Evolutionary conservation across 2,113 vertebrate species (phyloP).

Genomic region (Martes martes): DNA sequence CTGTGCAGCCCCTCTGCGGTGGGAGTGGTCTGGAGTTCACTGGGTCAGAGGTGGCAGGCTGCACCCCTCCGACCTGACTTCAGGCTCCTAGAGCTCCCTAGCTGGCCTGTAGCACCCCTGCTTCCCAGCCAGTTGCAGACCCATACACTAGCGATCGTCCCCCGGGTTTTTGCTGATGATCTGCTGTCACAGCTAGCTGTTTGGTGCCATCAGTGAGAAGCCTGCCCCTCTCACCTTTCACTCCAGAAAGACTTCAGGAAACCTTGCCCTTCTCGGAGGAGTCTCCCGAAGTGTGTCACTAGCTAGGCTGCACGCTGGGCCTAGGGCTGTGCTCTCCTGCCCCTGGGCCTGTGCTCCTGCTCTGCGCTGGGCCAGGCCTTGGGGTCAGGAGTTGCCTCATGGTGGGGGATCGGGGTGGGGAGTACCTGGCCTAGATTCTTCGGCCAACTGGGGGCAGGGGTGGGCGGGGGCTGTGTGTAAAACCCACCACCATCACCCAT

Average conservation of each 20-base stretch:
- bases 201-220: not conserved
- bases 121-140: too few relatives aligned
- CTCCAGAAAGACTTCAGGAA: not conserved
- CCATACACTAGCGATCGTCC: not conserved
- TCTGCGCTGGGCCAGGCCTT: not conserved
- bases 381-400: rapidly evolving
- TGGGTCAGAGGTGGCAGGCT: not conserved
- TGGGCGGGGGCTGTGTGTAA: not conserved
- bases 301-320: not conserved
- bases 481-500: constrained; percentile 51
- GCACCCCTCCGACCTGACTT: not conserved
- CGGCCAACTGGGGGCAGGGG: rapidly evolving
- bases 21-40: not conserved
- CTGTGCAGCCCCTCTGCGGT: not conserved
- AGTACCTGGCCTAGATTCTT: not conserved
- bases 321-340: too few relatives aligned
- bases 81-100: not conserved
- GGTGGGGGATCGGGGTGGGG: rapidly evolving
- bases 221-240: too few relatives aligned
- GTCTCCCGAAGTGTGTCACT: not conserved
- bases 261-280: not conserved
- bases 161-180: not conserved
- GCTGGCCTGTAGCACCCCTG: not conserved
- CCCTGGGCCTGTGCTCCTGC: too few relatives aligned
- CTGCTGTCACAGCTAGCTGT: not conserved